Evolutionary conservation across 1,140 invertebrate species (phyloP).

Genomic region (Eubasilissa regina): DNA sequence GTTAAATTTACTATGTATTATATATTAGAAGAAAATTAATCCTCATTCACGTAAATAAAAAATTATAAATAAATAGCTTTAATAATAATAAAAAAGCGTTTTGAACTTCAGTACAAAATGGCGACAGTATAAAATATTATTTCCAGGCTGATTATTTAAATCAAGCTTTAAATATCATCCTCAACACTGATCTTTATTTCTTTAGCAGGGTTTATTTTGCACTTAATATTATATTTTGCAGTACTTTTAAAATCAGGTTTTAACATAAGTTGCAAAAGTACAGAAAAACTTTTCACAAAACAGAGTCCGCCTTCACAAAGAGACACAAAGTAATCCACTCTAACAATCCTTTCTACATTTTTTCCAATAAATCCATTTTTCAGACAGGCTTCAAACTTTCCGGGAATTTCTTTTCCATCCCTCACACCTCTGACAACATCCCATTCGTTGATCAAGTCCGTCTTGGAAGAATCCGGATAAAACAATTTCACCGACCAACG

Average conservation of each 20-base stretch:
- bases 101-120: too few relatives aligned
- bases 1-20: too few relatives aligned
- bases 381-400: conserved; percentile 45
- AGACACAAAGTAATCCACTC: conserved; percentile 50
- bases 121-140: too few relatives aligned
- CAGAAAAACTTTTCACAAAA: conserved; percentile 48
- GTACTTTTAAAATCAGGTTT: conserved; percentile 6
- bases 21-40: too few relatives aligned
- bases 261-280: conserved; percentile 42
- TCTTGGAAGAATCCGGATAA: conserved; percentile 3
- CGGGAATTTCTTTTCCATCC: conserved; percentile 48
- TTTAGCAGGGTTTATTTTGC: conserved; percentile 29
- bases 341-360: conserved; percentile 33
- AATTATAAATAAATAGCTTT: too few relatives aligned
- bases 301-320: conserved; percentile 53
- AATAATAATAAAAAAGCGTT: too few relatives aligned
- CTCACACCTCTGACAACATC: conserved; percentile 47
- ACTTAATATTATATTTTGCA: conserved; percentile 45
- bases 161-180: not conserved
- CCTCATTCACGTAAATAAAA: too few relatives aligned
- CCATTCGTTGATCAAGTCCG: conserved; percentile 54
- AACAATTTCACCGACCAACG: conserved; percentile 55
- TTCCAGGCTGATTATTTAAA: too few relatives aligned
- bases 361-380: conserved; percentile 27
- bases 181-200: conserved; percentile 40